Evolutionary conservation across 2,113 vertebrate species (phyloP).

Genomic region (Ploceus nigricollis): DNA sequence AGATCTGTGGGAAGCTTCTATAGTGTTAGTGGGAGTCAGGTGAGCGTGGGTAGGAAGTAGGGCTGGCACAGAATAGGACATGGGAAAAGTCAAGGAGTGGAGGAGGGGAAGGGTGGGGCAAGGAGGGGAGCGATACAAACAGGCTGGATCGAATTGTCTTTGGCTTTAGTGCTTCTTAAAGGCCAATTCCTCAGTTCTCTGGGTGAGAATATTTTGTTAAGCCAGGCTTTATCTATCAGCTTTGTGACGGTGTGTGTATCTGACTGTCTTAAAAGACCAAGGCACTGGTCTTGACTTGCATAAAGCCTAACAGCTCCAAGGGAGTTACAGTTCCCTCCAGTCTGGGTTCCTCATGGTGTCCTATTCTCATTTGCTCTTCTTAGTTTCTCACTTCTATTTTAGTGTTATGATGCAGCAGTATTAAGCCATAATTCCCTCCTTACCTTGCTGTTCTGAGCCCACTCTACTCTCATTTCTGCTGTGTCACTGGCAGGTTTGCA

Average conservation of each 20-base stretch:
- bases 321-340: background rate
- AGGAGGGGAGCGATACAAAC: no score
- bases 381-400: background rate
- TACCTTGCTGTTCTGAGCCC: background rate
- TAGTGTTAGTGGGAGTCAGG: background rate
- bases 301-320: background rate
- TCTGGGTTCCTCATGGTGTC: background rate
- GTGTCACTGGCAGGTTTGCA: background rate
- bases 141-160: background rate
- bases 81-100: background rate
- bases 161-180: background rate
- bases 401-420: background rate
- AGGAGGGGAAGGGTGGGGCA: no score
- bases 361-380: background rate
- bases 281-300: background rate
- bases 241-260: background rate
- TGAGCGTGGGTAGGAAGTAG: background rate
- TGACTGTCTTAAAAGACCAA: background rate
- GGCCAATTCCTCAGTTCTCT: background rate
- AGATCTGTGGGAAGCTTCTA: rapidly evolving
- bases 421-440: background rate
- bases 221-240: background rate
- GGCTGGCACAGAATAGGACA: background rate
- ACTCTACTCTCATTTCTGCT: background rate
- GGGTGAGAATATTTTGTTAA: background rate